A percentile compares a stretch with the other conserved stretches of the same genome.
Conservation (phyloP, 1,140 invertebrate genomes). For the Lutraria rhynchaena region DNA sequence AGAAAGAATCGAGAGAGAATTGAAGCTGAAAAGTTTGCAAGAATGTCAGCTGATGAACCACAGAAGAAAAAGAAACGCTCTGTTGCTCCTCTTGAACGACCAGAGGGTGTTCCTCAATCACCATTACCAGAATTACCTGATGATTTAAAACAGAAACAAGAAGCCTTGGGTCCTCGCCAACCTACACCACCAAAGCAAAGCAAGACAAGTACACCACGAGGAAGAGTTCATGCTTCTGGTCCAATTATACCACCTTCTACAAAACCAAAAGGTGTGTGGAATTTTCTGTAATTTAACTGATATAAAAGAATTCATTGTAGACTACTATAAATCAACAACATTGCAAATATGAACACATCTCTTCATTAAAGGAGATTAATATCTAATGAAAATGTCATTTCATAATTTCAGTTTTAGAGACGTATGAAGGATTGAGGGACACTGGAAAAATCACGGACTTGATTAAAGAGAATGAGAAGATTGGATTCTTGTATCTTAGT, state of each 20-base stretch:
- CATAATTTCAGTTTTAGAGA: constrained; percentile 67
- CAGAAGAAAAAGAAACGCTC: constrained; percentile 72
- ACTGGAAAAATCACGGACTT: constrained; percentile 76
- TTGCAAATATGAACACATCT: too few species aligned
- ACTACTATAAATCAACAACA: too few species aligned
- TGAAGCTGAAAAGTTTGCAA: constrained; percentile 66
- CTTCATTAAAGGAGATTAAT: constrained; percentile 36
- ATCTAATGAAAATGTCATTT: constrained; percentile 5
- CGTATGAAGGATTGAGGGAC: constrained; percentile 75
- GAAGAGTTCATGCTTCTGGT: constrained; percentile 60
- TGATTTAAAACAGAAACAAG: constrained; percentile 77
- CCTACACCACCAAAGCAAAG: constrained; percentile 67
- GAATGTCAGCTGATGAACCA: constrained; percentile 62
- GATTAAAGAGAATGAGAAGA: constrained; percentile 71
- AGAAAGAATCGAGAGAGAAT: constrained; percentile 69
- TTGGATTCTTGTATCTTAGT: constrained; percentile 81
- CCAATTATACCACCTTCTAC: constrained; percentile 66
- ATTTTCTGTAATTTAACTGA: too few species aligned
- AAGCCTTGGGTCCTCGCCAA: constrained; percentile 55
- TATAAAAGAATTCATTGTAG: too few species aligned
- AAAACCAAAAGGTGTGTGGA: constrained; percentile 67
- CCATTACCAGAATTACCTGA: constrained; percentile 78
- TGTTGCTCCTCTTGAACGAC: constrained; percentile 75
- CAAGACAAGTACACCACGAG: constrained; percentile 58
- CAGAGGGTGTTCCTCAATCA: constrained; percentile 60